These are phyloP conservation scores for Proteles cristata DNA, from an alignment of 2,113 vertebrate genomes.

Conservation along the genomic window DNA sequence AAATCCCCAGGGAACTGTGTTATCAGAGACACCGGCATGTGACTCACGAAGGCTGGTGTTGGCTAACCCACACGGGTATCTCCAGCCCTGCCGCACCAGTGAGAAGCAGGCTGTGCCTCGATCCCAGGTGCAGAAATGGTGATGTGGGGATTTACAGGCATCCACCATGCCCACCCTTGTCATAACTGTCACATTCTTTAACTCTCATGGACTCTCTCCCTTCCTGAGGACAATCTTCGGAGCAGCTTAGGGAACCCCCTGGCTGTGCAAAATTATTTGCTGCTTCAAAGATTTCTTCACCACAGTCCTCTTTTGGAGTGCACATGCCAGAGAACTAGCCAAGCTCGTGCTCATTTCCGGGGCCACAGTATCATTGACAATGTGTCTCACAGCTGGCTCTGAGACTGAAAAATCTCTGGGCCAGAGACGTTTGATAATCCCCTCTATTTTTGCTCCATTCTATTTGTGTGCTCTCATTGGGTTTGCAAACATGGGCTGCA, in stretches of 20 bases:
- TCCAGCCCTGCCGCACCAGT: fast-evolving
- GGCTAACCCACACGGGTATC: not conserved
- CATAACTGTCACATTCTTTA: not conserved
- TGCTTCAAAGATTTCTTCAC: not conserved
- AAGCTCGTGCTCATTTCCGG: not conserved
- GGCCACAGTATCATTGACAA: not conserved
- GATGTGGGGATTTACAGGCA: not conserved
- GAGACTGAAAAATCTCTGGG: not conserved
- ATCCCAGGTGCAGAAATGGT: not conserved
- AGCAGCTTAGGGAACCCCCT: not conserved
- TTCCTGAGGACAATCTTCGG: not conserved
- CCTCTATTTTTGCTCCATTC: not conserved
- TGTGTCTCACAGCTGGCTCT: not conserved
- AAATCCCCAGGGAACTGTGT: not conserved
- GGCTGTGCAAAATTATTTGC: too few species aligned
- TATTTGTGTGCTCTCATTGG: not conserved
- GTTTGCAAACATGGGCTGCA: not conserved
- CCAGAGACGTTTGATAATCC: not conserved
- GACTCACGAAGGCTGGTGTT: not conserved
- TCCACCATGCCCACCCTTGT: fast-evolving
- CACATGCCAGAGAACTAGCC: fast-evolving
- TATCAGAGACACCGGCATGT: not conserved
- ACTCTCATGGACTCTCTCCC: too few species aligned
- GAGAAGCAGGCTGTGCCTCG: not conserved
- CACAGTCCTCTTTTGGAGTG: not conserved